Conservation (phyloP, 2,888 invertebrate genomes). For the Thecocarcelia acutangulata region DNA sequence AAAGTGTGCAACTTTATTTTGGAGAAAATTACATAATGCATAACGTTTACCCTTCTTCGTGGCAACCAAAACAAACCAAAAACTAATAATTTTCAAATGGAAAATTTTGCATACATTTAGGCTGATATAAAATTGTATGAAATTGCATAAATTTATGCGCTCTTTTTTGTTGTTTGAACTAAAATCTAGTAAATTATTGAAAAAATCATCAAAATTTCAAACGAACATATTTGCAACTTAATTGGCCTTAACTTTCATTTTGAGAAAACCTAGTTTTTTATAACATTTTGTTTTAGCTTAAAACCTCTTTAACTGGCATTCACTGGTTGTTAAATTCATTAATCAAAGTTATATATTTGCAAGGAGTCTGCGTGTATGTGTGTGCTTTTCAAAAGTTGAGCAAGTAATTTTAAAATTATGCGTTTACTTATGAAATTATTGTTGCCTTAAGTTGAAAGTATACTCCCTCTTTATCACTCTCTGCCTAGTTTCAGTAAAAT, state of each 20-base stretch:
- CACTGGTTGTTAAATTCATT: conserved; percentile 67
- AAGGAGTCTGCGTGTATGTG: background rate
- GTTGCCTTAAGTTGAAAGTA: background rate
- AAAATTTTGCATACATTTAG: conserved; percentile 46
- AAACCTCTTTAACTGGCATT: conserved; percentile 57
- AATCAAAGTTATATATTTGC: conserved; percentile 61
- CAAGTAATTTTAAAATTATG: conserved; percentile 38
- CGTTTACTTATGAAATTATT: conserved; percentile 20
- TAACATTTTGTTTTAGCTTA: conserved; percentile 15
- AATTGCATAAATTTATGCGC: conserved; percentile 38
- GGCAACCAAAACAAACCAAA: background rate
- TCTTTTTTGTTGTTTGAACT: background rate
- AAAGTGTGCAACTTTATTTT: conserved; percentile 49
- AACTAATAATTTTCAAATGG: conserved; percentile 24
- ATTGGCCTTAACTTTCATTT: conserved; percentile 20
- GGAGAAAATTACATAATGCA: conserved; percentile 31
- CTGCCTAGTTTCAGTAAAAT: background rate
- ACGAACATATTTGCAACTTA: conserved; percentile 27
- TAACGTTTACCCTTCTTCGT: background rate
- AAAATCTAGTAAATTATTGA: conserved; percentile 19
- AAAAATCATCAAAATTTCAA: conserved; percentile 9
- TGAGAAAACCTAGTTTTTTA: background rate
- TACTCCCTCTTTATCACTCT: no score
- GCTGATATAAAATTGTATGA: conserved; percentile 36
- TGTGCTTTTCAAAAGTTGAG: background rate